phyloP scores from a whole-genome alignment of 1,140 invertebrate genomes.

The Bombus terrestris region DNA sequence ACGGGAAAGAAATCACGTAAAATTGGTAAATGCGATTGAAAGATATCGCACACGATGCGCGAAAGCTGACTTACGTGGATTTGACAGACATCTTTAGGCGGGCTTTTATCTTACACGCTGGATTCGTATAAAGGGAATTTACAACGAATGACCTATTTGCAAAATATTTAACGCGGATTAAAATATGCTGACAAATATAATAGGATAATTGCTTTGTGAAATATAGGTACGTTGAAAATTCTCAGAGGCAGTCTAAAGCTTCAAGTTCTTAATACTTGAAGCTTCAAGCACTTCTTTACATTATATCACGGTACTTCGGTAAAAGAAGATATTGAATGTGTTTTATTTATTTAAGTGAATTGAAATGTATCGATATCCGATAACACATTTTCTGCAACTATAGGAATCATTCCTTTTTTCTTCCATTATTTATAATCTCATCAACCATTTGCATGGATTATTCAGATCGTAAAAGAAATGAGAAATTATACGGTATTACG shows the following conservation, averaged over 20 bases:
- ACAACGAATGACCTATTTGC: neutral
- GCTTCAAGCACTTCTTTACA: neutral
- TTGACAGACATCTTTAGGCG: neutral
- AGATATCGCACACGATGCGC: neutral
- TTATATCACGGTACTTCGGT: neutral
- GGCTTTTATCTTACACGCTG: neutral
- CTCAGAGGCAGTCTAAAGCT: neutral
- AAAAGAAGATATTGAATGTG: neutral
- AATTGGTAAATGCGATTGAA: conserved; percentile 3
- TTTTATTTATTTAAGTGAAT: neutral
- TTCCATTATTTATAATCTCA: neutral
- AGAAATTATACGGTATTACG: neutral
- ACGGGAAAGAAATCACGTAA: neutral
- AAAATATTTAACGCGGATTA: neutral
- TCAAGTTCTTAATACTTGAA: neutral
- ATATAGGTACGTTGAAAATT: neutral
- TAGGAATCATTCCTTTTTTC: neutral
- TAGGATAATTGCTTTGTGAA: neutral
- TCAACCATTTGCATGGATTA: neutral
- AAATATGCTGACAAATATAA: neutral
- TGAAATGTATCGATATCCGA: neutral
- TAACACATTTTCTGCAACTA: neutral
- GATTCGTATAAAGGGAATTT: neutral
- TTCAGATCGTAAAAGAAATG: neutral
- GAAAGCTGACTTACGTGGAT: conserved; percentile 7